A percentile compares a stretch with the other conserved stretches of the same genome.
Conservation (phyloP, 2,113 vertebrate species). For the Cathartes aura region DNA sequence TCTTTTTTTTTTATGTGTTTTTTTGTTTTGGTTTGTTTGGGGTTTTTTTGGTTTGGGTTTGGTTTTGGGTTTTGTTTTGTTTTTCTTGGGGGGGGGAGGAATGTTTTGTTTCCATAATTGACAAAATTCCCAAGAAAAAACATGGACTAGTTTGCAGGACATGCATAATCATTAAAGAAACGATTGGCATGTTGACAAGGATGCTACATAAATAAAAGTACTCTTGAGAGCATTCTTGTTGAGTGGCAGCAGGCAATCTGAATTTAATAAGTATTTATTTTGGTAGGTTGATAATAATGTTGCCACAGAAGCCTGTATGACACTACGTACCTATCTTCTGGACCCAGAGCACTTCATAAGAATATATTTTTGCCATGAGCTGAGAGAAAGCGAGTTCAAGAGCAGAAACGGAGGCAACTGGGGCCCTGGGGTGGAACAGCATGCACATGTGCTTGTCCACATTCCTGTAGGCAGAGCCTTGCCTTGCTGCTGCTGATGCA, state of each 20-base stretch:
- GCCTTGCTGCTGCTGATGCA: background rate
- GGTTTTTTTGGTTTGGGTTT: too few relatives aligned
- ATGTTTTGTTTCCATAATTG: background rate
- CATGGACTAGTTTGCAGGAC: background rate
- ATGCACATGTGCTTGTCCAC: accelerated
- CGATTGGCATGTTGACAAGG: background rate
- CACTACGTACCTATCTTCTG: background rate
- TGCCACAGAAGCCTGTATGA: background rate
- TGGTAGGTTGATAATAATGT: background rate
- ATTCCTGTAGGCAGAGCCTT: background rate
- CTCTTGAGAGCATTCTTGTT: background rate
- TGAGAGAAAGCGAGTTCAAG: background rate
- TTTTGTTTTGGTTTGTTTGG: background rate
- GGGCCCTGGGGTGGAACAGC: background rate
- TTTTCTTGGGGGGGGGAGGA: too few relatives aligned
- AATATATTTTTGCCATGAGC: background rate
- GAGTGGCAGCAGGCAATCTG: background rate
- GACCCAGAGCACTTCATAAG: background rate
- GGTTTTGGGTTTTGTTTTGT: background rate
- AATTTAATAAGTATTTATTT: background rate
- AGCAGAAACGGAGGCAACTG: background rate
- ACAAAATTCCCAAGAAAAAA: background rate
- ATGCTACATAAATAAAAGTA: background rate
- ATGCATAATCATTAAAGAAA: background rate
- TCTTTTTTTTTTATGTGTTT: background rate